Conservation (phyloP, 2,888 invertebrate genomes). For the Amorpha juglandis region DNA sequence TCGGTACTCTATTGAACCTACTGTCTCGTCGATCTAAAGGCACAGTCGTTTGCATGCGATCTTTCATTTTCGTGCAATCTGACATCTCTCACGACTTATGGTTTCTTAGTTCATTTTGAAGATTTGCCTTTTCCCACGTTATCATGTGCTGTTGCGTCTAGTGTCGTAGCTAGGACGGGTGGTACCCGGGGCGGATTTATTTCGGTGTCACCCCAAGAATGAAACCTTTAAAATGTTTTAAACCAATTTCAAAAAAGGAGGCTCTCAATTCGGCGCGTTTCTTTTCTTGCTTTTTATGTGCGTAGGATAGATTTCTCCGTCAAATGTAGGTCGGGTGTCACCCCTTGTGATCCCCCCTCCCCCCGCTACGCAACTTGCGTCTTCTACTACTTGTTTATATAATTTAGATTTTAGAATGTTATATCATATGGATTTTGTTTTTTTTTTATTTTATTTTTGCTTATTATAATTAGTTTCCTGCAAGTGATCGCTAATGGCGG, state of each 20-base stretch:
- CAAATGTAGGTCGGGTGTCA: no score
- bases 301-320: no score
- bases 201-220: no score
- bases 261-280: no score
- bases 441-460: background rate
- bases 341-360: no score
- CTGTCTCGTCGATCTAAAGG: constrained; percentile 18
- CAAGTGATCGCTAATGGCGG: background rate
- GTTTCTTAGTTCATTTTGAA: constrained; percentile 68
- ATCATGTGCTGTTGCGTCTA: background rate
- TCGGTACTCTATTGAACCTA: constrained; percentile 19
- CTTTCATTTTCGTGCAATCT: constrained; percentile 58
- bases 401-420: background rate
- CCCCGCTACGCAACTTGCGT: no score
- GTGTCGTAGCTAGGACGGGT: no score
- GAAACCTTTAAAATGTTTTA: no score
- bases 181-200: no score
- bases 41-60: constrained; percentile 42
- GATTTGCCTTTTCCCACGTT: constrained; percentile 36
- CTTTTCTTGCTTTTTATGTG: no score
- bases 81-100: constrained; percentile 70
- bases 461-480: constrained; percentile 16
- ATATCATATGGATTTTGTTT: background rate
- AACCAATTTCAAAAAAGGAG: no score
- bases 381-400: background rate